These are phyloP conservation scores for Horisme vitalbata DNA, from an alignment of 2,888 invertebrate genomes.

Conservation along the genomic window DNA sequence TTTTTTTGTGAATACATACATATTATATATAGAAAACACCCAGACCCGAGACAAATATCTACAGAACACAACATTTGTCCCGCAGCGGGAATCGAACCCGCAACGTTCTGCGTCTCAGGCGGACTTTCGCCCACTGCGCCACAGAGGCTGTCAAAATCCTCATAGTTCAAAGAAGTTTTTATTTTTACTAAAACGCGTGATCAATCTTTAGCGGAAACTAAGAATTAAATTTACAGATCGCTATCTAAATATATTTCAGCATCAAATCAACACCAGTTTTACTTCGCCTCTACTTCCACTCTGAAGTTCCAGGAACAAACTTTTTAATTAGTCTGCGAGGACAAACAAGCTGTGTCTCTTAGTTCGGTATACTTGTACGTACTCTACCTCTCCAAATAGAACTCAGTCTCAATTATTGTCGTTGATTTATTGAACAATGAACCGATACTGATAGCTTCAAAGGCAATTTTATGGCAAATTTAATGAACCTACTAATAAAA, in stretches of 20 bases:
- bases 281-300: constrained; percentile 66
- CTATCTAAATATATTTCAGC: constrained; percentile 60
- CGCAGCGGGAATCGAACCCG: too few relatives aligned
- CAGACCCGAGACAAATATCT: too few relatives aligned
- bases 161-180: too few relatives aligned
- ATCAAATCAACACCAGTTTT: constrained; percentile 60
- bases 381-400: constrained; percentile 46
- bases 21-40: too few relatives aligned
- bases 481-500: constrained; percentile 44
- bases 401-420: constrained; percentile 43
- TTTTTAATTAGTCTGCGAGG: constrained; percentile 81
- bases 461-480: constrained; percentile 40
- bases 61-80: too few relatives aligned
- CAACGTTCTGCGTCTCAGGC: too few relatives aligned
- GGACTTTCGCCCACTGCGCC: too few relatives aligned
- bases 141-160: too few relatives aligned
- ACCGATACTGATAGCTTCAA: constrained; percentile 40
- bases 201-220: not conserved
- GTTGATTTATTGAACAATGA: constrained; percentile 48
- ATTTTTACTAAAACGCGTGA: too few relatives aligned
- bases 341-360: constrained; percentile 79
- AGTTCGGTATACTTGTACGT: constrained; percentile 56
- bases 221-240: constrained; percentile 29
- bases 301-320: constrained; percentile 73
- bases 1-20: too few relatives aligned